Conservation (phyloP, 2,113 vertebrate species). For the Picathartes gymnocephalus region DNA sequence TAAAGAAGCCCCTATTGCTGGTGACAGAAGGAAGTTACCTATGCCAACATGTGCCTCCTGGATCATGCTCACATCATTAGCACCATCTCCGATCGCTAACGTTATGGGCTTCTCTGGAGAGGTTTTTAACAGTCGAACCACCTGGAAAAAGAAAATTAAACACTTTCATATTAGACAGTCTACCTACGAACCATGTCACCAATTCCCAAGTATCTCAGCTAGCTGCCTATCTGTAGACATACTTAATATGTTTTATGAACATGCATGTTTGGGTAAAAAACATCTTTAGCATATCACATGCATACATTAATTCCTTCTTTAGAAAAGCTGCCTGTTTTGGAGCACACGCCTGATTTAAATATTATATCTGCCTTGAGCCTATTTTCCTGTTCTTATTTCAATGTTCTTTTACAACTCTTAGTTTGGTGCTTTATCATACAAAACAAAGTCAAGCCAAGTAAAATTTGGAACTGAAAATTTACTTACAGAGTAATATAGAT, state of each 20-base stretch:
- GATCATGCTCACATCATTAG: conserved; percentile 99
- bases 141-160: conserved; percentile 61
- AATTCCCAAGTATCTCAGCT: not conserved
- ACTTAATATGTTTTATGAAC: not conserved
- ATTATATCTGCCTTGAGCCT: not conserved
- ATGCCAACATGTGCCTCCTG: conserved; percentile 97
- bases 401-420: not conserved
- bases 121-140: conserved; percentile 92
- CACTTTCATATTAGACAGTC: not conserved
- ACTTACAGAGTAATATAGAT: not conserved
- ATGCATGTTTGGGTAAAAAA: not conserved
- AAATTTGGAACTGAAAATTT: not conserved
- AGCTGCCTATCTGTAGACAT: not conserved
- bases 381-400: not conserved
- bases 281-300: not conserved
- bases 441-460: not conserved
- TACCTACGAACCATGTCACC: not conserved
- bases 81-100: conserved; percentile 90
- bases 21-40: conserved; percentile 74
- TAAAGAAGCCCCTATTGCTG: not conserved
- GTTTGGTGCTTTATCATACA: not conserved
- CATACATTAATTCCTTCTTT: not conserved
- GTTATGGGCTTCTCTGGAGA: conserved; percentile 97
- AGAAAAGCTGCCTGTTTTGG: not conserved
- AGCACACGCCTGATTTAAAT: not conserved